phyloP scores from a whole-genome alignment of 2,113 vertebrate species.

The Atrichornis clamosus region DNA sequence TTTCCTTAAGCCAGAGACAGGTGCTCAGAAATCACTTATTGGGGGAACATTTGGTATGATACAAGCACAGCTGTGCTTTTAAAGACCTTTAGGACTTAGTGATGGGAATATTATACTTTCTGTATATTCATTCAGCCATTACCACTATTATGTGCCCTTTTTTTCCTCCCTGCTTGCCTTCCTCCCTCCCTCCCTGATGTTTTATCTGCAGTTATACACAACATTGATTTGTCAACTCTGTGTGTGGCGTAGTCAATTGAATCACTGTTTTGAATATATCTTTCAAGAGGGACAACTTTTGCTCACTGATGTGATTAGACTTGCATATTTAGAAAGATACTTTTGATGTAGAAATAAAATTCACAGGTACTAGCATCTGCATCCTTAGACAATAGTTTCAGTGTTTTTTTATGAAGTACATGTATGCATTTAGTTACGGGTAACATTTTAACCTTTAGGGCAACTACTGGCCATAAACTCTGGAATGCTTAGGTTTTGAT shows the following conservation, averaged over 20 bases:
- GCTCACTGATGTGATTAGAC: neutral
- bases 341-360: neutral
- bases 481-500: neutral
- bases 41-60: neutral
- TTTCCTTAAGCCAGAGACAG: neutral
- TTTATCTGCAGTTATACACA: neutral
- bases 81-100: neutral
- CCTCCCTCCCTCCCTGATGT: neutral
- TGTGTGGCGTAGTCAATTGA: neutral
- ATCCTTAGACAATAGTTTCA: neutral
- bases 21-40: neutral
- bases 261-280: neutral
- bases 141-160: neutral
- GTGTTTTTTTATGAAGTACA: neutral
- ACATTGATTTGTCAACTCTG: neutral
- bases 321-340: neutral
- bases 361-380: neutral
- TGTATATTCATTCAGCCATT: neutral
- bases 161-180: rapidly evolving
- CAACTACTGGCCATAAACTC: rapidly evolving
- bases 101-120: neutral
- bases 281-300: neutral
- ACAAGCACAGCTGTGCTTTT: neutral
- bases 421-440: neutral
- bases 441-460: neutral